Base-by-base conservation (phyloP, 2,797 vertebrate species). In the Sebastes baramenuke region DNA sequence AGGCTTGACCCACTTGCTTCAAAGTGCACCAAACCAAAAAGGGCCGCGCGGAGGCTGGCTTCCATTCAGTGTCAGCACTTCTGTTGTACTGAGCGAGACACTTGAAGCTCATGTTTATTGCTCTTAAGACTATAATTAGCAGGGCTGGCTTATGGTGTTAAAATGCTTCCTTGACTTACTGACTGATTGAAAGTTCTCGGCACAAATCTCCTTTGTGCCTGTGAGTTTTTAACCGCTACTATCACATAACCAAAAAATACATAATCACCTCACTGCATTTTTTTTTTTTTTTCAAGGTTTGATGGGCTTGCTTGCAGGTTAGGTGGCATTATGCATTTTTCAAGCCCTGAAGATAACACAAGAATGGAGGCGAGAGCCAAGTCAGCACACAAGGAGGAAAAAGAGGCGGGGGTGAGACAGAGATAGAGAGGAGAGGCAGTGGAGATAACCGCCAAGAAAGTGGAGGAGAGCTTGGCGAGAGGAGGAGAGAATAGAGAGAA, bases 1-100 rank as follows among this genome's bases (percentile, higher is more conserved):
- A 91, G 89, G 80, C 88, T 92, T 94, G 95, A 95, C 94, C 95
- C 92, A 94, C 87, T 95, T 95, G 92, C 92, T 92, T 92, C 88
- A 94, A 83, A 88, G 88, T 90, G 85, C 36, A 71, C 76, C 79
- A 72, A 81, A 82, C 74, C 74, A 83, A 87, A 88, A 89, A 83
- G 71, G 79, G 52, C 58, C 46, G 42, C 56, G 78, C 34, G 54
- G 77, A 85, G 66, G 73, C 84, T 75, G 81, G 83, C 82, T 79
- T 82, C 69, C 82, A 71, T 69, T 87, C 87, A 78, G 81, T 73
- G 85, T 92, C 91, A 90, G 92, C 89, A 80, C 80, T 90, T 87
- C 66, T 87, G 79, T 76, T 89, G 80, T 70, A 36, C 77, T 67
- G 75, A 56, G 77, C 3, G 13, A 83, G 77, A 89, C 80, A 83